Evolutionary conservation across 2,888 invertebrate species (phyloP).

Genomic region (Agrochola lychnidis): DNA sequence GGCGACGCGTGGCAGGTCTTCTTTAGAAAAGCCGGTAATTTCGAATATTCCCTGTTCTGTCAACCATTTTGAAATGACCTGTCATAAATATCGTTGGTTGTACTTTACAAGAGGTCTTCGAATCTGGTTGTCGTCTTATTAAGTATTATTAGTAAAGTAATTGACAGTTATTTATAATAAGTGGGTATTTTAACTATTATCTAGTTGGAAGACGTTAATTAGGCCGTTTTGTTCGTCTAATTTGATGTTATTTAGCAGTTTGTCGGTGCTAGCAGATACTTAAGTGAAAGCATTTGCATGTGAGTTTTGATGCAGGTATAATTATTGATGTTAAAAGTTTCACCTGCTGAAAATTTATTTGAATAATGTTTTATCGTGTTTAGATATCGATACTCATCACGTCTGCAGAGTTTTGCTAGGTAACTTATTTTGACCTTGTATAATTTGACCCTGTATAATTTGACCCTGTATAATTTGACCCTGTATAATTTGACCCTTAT

Average conservation of each 20-base stretch:
- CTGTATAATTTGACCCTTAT: too few species aligned
- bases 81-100: fast-evolving
- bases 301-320: background rate
- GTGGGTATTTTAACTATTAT: constrained; percentile 62
- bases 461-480: too few species aligned
- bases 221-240: constrained; percentile 55
- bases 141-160: constrained; percentile 61
- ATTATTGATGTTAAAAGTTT: too few species aligned
- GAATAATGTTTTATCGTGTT: too few species aligned
- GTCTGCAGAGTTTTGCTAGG: too few species aligned
- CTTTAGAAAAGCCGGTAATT: constrained; percentile 66
- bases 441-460: too few species aligned
- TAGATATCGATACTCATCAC: too few species aligned
- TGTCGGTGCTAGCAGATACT: background rate
- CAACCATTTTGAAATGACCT: constrained; percentile 15
- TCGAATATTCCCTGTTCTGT: constrained; percentile 33
- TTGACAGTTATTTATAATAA: constrained; percentile 63
- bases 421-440: too few species aligned
- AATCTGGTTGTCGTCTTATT: constrained; percentile 35
- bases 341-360: too few species aligned
- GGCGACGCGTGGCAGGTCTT: constrained; percentile 72
- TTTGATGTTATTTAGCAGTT: constrained; percentile 50
- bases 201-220: constrained; percentile 53
- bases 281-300: constrained; percentile 21
- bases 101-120: background rate